These are phyloP conservation scores for Aphaenogaster ashmeadi DNA, from an alignment of 1,140 invertebrate species.

Conservation along the genomic window DNA sequence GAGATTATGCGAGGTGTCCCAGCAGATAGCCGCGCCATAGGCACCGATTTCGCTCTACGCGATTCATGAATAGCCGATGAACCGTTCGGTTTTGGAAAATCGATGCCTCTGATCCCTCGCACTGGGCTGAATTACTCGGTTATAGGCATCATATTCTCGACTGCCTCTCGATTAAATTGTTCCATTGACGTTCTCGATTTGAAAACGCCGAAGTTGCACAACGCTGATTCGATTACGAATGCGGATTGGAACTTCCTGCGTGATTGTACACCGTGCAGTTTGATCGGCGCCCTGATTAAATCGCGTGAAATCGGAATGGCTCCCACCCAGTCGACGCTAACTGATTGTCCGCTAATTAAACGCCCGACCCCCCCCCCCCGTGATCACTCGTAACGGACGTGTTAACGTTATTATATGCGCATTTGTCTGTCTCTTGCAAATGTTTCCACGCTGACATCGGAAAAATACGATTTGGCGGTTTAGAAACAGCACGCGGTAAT, in stretches of 20 bases:
- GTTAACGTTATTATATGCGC: slow-evolving; percentile 22
- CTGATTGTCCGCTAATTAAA: slow-evolving; percentile 71
- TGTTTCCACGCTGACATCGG: neutral
- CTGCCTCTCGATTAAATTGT: slow-evolving; percentile 38
- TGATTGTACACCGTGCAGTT: slow-evolving; percentile 21
- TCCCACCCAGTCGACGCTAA: slow-evolving; percentile 32
- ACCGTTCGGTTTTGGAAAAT: slow-evolving; percentile 20
- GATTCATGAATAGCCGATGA: slow-evolving; percentile 45
- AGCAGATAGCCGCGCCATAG: neutral
- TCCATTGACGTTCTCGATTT: slow-evolving; percentile 23
- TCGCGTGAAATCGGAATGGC: slow-evolving; percentile 53
- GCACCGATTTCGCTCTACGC: neutral
- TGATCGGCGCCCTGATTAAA: slow-evolving; percentile 60
- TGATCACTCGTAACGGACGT: slow-evolving; percentile 35
- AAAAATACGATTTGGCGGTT: slow-evolving; percentile 27
- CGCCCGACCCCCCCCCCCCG: neutral
- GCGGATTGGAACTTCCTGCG: slow-evolving; percentile 17
- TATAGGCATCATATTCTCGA: slow-evolving; percentile 2
- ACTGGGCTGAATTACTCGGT: neutral
- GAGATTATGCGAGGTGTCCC: slow-evolving; percentile 9
- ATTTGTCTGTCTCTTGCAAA: slow-evolving; percentile 7
- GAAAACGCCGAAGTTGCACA: slow-evolving; percentile 23
- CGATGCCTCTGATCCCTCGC: neutral
- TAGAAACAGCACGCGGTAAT: neutral
- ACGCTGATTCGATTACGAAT: slow-evolving; percentile 62